phyloP scores from a whole-genome alignment of 2,888 invertebrate genomes.

The Carcina quercana region DNA sequence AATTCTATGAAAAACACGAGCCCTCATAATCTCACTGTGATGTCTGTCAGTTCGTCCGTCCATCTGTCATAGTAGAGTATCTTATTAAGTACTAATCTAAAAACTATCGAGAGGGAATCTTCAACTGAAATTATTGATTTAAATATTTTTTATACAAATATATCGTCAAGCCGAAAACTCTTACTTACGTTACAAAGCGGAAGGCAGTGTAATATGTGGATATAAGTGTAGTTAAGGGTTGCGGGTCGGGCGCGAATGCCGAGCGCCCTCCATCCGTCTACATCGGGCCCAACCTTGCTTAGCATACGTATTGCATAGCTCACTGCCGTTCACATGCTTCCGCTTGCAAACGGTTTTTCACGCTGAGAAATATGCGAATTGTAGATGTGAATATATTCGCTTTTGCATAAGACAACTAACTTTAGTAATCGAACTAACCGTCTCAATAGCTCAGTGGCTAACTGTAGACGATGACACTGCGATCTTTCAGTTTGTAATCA shows the following conservation, averaged over 20 bases:
- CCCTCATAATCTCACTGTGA: no score
- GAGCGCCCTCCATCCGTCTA: conserved; percentile 37
- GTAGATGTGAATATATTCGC: no score
- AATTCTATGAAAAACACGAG: no score
- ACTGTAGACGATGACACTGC: no score
- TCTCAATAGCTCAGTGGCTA: no score
- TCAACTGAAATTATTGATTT: conserved; percentile 4
- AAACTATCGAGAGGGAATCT: neutral
- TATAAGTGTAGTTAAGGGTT: conserved; percentile 22
- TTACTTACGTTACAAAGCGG: conserved; percentile 7
- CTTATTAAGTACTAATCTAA: neutral
- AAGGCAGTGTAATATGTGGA: conserved; percentile 16
- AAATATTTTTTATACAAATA: neutral
- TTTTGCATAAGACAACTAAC: no score
- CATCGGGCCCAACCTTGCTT: conserved; percentile 36
- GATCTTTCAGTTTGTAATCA: no score
- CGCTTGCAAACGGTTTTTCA: no score
- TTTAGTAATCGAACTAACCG: no score
- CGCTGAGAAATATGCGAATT: no score
- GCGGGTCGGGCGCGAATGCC: conserved; percentile 28
- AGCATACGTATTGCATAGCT: conserved; percentile 54
- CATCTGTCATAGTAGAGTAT: conserved; percentile 6
- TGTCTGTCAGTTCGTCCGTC: no score
- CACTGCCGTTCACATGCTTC: no score
- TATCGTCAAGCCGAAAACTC: neutral